Percentiles rank a stretch among this genome's conserved stretches.
Evolutionary conservation across 2,888 invertebrate species (phyloP).

Genomic region (Notocelia uddmanniana): DNA sequence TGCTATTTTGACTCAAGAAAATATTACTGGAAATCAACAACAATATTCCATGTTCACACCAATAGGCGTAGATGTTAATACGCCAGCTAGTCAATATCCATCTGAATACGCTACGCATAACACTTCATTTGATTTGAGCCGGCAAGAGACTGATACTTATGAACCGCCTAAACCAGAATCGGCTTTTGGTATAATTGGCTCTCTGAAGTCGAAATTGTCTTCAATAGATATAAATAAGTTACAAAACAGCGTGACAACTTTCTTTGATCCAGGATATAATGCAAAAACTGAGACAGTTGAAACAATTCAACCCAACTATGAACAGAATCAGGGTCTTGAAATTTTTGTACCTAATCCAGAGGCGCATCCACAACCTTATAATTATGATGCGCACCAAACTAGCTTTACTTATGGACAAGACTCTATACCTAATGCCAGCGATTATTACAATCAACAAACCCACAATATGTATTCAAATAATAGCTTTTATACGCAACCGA

Average conservation of each 20-base stretch:
- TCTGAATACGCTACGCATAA: conserved; percentile 55
- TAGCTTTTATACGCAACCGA: conserved; percentile 37
- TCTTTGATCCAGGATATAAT: conserved; percentile 79
- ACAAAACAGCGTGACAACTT: conserved; percentile 78
- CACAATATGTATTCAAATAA: conserved; percentile 39
- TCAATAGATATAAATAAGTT: conserved; percentile 80
- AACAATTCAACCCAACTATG: conserved; percentile 47
- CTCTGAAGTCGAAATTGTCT: conserved; percentile 79
- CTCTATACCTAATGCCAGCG: conserved; percentile 24
- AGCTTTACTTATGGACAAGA: conserved; percentile 44
- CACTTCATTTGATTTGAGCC: conserved; percentile 75
- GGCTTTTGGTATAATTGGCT: conserved; percentile 77
- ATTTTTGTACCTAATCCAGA: conserved; percentile 63
- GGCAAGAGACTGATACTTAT: conserved; percentile 64
- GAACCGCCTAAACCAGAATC: conserved; percentile 64
- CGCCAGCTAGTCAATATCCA: conserved; percentile 40
- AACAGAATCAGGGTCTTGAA: conserved; percentile 58
- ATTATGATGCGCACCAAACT: conserved; percentile 51
- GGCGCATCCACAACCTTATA: conserved; percentile 49
- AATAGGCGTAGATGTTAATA: conserved; percentile 40
- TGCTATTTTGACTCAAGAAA: conserved; percentile 15
- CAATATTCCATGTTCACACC: conserved; percentile 16
- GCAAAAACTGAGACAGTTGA: conserved; percentile 54
- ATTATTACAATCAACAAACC: conserved; percentile 36
- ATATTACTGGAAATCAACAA: neutral